Base-by-base conservation (phyloP, 2,888 invertebrate genomes). In the Bhutanitis thaidina region DNA sequence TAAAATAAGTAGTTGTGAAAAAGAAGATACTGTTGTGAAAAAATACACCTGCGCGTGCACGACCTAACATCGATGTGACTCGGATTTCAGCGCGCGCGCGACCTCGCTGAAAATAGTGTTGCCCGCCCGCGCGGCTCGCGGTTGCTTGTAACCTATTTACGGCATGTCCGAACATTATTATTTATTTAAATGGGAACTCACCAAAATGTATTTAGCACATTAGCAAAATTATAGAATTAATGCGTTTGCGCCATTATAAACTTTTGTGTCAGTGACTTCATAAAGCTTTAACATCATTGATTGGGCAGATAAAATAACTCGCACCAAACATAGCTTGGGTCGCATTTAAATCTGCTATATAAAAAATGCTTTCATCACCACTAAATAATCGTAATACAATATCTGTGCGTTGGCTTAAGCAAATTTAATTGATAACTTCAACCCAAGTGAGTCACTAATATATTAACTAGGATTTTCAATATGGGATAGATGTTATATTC, bases 101-200 rank as follows among this genome's bases (percentile, higher is more conserved):
- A 72, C 84, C 85, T 84, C 83, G 81, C 89, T 88, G 85, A 87
- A 89, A 87, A 89, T 87, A 87, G 87, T 84, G 86, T 60, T 66
- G 60, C 64, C 20, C 68, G 63, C 69, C 64, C 65, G 60, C 67
- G 59, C 64, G 41, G 46, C 27, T 15, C 62, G 64, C 58, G 63
- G 54, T 56, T 58, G 58, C 77, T 65, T 70, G 63, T 76, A 74
- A 74, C 82, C 89, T 90, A 90, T 90, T 87, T 88, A 88, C 84
- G 88, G 85, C 83, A 73, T 77, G 74, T 77, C 58, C 74, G 76
- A 75, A 67, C 75, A 74, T 70, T 78, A 79, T 80, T 84, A 85
- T 87, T 88, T 87, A 85, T 88, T 86, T 87, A 86, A 82, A 79
- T 84, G 81, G 83, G 87, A 88, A 87, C 78, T 75, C 71, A n/a